Evolutionary conservation across 2,797 vertebrate species (phyloP).

Genomic region (Sphaeramia orbicularis): DNA sequence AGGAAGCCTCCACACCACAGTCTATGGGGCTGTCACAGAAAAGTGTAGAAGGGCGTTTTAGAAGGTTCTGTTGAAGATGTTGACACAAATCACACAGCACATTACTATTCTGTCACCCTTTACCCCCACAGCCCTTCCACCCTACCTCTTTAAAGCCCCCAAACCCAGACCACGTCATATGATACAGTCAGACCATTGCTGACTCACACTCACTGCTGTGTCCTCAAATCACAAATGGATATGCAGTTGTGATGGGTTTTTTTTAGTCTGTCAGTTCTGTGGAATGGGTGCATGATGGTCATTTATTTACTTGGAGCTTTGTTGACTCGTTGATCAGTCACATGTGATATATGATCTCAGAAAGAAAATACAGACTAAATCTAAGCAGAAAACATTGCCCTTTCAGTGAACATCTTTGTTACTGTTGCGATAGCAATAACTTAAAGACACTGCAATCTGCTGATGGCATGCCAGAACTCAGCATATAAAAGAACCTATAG

Average conservation of each 20-base stretch:
- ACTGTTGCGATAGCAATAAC: no score
- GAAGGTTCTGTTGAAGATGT: conserved; percentile 30
- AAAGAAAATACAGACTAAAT: no score
- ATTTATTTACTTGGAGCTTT: no score
- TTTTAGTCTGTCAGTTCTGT: neutral
- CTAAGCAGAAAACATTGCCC: no score
- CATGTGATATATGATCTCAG: no score
- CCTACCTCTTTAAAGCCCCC: conserved; percentile 27
- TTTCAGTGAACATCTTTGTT: no score
- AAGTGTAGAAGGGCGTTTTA: neutral
- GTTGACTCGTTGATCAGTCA: no score
- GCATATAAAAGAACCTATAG: neutral
- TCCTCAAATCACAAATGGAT: neutral
- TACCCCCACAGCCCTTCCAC: conserved; percentile 14
- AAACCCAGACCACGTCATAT: conserved; percentile 31
- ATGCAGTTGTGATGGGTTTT: neutral
- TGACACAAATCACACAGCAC: conserved; percentile 46
- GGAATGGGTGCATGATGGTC: neutral
- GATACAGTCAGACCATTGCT: conserved; percentile 17
- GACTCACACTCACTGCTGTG: conserved; percentile 36
- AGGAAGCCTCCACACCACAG: neutral
- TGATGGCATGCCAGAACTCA: conserved; percentile 7
- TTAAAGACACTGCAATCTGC: neutral
- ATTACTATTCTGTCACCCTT: conserved; percentile 58
- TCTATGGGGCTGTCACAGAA: neutral